Conservation (phyloP, 2,888 invertebrate genomes). For the Drosophila recens region DNA sequence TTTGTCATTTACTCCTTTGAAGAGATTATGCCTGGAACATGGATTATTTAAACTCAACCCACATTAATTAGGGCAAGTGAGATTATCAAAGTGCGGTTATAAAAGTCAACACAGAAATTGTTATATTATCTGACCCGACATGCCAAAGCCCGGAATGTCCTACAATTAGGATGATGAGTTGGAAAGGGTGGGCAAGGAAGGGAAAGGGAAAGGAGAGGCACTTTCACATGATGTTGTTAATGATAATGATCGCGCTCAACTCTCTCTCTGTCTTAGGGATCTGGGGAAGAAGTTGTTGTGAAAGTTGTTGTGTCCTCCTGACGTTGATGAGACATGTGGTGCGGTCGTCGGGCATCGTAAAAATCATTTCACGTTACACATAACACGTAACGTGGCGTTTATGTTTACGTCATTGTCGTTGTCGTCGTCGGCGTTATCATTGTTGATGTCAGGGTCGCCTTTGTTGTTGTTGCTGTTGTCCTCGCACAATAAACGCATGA, state of each 20-base stretch:
- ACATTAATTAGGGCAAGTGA: constrained; percentile 65
- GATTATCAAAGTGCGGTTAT: constrained; percentile 63
- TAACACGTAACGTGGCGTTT: constrained; percentile 75
- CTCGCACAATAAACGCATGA: constrained; percentile 50
- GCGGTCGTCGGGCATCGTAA: constrained; percentile 68
- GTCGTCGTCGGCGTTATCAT: constrained; percentile 18
- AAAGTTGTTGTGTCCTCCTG: constrained; percentile 46
- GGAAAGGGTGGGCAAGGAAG: background rate
- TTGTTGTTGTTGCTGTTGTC: constrained; percentile 24
- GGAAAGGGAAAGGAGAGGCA: constrained; percentile 14
- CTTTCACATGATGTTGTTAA: constrained; percentile 72
- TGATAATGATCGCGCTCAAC: constrained; percentile 70
- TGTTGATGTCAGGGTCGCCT: constrained; percentile 35
- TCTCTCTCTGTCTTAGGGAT: constrained; percentile 1
- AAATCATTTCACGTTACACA: constrained; percentile 77
- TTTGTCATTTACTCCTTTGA: background rate
- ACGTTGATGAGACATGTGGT: constrained; percentile 77
- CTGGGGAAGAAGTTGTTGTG: constrained; percentile 26
- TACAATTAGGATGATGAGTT: background rate
- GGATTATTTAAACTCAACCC: constrained; percentile 25
- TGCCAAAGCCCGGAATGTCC: background rate
- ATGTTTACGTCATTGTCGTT: constrained; percentile 69
- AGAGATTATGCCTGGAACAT: background rate
- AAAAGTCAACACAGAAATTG: constrained; percentile 77
- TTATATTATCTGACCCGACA: constrained; percentile 47